Percentiles rank a stretch among this genome's conserved stretches.
Conservation (phyloP, 1,140 invertebrate species). For the Penaeus vannamei region DNA sequence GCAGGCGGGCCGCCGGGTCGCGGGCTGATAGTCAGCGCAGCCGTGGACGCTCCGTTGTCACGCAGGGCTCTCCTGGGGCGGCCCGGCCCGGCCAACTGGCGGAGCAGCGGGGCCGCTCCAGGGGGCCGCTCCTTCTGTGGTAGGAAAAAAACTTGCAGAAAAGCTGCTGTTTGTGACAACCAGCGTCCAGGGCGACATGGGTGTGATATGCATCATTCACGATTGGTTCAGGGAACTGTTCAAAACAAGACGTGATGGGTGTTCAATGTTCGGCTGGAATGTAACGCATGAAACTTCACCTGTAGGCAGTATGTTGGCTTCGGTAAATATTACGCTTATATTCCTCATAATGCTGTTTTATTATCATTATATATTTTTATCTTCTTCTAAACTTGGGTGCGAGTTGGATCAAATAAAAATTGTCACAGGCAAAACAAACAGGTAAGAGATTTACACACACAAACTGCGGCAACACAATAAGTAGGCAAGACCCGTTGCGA, state of each 20-base stretch:
- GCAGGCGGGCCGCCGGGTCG: conserved; percentile 44
- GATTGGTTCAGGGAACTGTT: conserved; percentile 57
- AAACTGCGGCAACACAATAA: conserved; percentile 53
- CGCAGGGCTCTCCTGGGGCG: conserved; percentile 24
- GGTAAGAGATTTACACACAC: conserved; percentile 51
- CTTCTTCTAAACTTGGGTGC: conserved; percentile 41
- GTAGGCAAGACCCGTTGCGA: conserved; percentile 50
- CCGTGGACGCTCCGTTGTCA: conserved; percentile 61
- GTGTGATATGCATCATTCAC: conserved; percentile 65
- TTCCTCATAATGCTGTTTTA: conserved; percentile 38
- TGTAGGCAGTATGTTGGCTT: conserved; percentile 62
- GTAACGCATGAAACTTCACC: conserved; percentile 61
- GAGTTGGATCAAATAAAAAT: conserved; percentile 54
- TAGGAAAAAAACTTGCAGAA: conserved; percentile 44
- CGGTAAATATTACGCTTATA: conserved; percentile 54
- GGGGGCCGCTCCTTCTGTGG: neutral
- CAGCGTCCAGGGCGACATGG: conserved; percentile 62
- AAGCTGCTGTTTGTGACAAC: conserved; percentile 59
- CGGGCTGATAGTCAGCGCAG: conserved; percentile 64
- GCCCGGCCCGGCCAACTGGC: conserved; percentile 21
- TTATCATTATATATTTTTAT: too few species aligned
- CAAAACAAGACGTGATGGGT: conserved; percentile 56
- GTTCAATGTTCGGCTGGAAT: conserved; percentile 62
- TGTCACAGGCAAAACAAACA: conserved; percentile 55
- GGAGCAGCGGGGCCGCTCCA: conserved; percentile 31